Conservation (phyloP, 2,113 vertebrate species). For the Psammodynastes pulverulentus region DNA sequence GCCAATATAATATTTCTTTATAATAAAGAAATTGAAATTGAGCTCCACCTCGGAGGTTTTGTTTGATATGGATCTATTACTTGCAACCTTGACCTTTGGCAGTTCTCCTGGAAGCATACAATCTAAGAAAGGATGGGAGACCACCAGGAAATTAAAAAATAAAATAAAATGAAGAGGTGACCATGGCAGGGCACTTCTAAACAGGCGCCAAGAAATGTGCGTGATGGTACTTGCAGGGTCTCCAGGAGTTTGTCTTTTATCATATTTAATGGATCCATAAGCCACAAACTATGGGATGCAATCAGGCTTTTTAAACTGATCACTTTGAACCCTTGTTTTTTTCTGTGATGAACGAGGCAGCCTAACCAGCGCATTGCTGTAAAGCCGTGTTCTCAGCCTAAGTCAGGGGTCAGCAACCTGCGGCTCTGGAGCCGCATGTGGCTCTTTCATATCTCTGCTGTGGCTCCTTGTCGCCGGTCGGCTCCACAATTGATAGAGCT, state of each 20-base stretch:
- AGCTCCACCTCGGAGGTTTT: too few species aligned
- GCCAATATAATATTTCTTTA: too few species aligned
- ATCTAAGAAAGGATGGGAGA: not conserved
- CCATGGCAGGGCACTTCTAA: not conserved
- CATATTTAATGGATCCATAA: not conserved
- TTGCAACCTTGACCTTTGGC: not conserved
- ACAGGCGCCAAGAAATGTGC: not conserved
- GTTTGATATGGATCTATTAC: too few species aligned
- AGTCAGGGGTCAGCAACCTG: too few species aligned
- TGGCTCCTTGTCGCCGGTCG: too few species aligned
- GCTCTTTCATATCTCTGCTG: too few species aligned
- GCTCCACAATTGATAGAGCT: too few species aligned
- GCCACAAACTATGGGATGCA: not conserved
- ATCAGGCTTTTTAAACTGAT: not conserved
- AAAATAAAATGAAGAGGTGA: not conserved
- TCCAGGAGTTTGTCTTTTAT: not conserved
- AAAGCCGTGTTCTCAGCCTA: not conserved
- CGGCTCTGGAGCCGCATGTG: too few species aligned
- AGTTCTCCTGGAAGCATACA: not conserved
- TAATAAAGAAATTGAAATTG: too few species aligned
- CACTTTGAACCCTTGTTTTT: not conserved
- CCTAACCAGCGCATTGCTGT: not conserved
- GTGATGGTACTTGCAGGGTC: not conserved
- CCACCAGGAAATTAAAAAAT: not conserved
- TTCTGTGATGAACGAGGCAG: not conserved